Conservation (phyloP, 2,888 invertebrate genomes). For the Oeneis ivallda region DNA sequence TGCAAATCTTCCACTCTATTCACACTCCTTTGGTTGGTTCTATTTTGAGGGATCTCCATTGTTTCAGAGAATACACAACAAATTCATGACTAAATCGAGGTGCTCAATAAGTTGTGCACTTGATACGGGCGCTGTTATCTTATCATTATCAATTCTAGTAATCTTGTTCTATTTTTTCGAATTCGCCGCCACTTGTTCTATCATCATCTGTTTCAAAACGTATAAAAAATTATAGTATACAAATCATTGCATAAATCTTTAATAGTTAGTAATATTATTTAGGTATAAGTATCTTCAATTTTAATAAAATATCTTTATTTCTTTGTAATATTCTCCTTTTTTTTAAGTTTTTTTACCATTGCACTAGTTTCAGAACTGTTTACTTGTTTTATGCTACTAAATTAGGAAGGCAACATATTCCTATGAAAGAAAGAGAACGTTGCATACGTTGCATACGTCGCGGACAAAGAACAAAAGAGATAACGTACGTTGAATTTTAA, state of each 20-base stretch:
- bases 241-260: constrained; percentile 18
- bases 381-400: constrained; percentile 41
- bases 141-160: constrained; percentile 72
- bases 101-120: constrained; percentile 63
- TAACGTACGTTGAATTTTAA: not conserved
- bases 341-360: not conserved
- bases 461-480: constrained; percentile 36
- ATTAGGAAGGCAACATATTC: constrained; percentile 31
- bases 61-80: constrained; percentile 48
- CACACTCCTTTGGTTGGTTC: constrained; percentile 44
- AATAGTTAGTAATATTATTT: constrained; percentile 6
- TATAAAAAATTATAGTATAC: not conserved
- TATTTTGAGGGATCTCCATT: constrained; percentile 60
- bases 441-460: not conserved
- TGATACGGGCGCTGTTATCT: constrained; percentile 70
- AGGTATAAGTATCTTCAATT: not conserved
- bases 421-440: constrained; percentile 35
- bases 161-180: constrained; percentile 72
- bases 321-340: not conserved
- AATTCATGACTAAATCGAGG: constrained; percentile 63
- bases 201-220: constrained; percentile 15
- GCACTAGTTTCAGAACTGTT: constrained; percentile 54
- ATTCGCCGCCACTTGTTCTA: constrained; percentile 58
- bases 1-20: constrained; percentile 63
- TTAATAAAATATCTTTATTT: not conserved